Evolutionary conservation across 1,140 invertebrate species (phyloP).

Genomic region (Dendrolimus kikuchii): DNA sequence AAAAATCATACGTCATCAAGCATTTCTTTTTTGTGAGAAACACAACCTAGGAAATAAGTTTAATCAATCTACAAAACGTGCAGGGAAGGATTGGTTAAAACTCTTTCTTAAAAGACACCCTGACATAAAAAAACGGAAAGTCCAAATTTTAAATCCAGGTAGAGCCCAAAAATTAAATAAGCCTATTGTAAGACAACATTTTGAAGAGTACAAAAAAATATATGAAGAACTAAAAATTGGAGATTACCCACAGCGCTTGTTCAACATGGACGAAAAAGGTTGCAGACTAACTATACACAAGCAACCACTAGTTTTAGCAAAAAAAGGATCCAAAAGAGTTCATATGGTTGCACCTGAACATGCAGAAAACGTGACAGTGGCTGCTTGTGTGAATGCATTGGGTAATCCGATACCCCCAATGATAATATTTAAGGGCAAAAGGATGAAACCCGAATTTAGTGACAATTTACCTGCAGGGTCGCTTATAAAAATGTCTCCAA

Average conservation of each 20-base stretch:
- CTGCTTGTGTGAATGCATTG: slow-evolving; percentile 34
- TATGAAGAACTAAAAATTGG: slow-evolving; percentile 30
- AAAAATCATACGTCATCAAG: slow-evolving; percentile 18
- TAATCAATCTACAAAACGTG: slow-evolving; percentile 6
- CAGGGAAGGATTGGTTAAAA: slow-evolving; percentile 17
- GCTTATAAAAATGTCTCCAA: slow-evolving; percentile 31
- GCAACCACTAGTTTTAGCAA: slow-evolving; percentile 32
- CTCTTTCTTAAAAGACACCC: slow-evolving; percentile 14
- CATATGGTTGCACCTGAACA: slow-evolving; percentile 44
- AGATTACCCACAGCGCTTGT: slow-evolving; percentile 38
- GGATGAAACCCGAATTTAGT: slow-evolving; percentile 28
- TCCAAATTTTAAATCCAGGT: slow-evolving; percentile 50
- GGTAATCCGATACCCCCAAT: slow-evolving; percentile 34
- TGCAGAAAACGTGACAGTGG: slow-evolving; percentile 52
- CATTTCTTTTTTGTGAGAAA: slow-evolving; percentile 23
- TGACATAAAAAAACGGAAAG: slow-evolving; percentile 29
- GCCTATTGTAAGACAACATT: slow-evolving; percentile 38
- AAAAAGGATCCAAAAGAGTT: slow-evolving; percentile 45
- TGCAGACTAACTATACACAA: slow-evolving; percentile 47
- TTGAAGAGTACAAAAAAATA: slow-evolving; percentile 30
- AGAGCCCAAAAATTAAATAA: slow-evolving; percentile 46
- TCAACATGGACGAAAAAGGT: slow-evolving; percentile 63
- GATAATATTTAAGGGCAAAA: slow-evolving; percentile 49
- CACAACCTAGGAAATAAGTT: slow-evolving; percentile 20
- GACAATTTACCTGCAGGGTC: slow-evolving; percentile 35